Percentiles rank a stretch among this genome's conserved stretches.
Conservation (phyloP, 2,888 invertebrate species). For the Cephus pygmeus region DNA sequence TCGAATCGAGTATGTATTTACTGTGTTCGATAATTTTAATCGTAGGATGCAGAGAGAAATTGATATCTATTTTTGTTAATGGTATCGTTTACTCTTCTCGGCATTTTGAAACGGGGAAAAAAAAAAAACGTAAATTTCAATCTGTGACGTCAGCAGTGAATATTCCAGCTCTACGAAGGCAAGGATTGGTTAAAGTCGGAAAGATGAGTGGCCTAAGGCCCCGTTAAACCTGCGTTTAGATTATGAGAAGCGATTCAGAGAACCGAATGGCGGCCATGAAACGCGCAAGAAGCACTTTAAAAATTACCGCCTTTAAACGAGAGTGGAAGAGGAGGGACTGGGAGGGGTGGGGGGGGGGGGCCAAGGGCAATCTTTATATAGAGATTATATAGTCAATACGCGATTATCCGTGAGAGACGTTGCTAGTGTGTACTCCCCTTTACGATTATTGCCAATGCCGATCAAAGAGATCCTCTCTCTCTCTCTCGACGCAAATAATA, state of each 20-base stretch:
- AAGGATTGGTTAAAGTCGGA: background rate
- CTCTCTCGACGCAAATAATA: no score
- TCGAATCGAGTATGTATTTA: background rate
- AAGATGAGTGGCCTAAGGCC: background rate
- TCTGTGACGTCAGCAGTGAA: background rate
- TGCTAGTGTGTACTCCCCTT: no score
- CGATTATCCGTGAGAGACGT: no score
- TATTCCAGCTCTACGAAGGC: background rate
- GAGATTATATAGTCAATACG: no score
- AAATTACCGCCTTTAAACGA: background rate
- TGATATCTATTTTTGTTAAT: background rate
- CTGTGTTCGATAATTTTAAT: background rate
- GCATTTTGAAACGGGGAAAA: no score
- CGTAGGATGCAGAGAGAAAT: background rate
- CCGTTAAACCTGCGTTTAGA: background rate
- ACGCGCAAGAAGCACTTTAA: background rate
- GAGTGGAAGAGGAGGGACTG: no score
- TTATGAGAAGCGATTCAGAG: background rate
- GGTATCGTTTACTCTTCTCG: background rate
- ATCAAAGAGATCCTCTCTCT: no score
- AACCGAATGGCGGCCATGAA: background rate
- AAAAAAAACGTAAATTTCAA: background rate
- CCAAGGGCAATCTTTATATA: no score
- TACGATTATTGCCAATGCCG: no score
- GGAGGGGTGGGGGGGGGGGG: no score